Conservation (phyloP, 1,140 invertebrate genomes). For the Pteromalus puparum region DNA sequence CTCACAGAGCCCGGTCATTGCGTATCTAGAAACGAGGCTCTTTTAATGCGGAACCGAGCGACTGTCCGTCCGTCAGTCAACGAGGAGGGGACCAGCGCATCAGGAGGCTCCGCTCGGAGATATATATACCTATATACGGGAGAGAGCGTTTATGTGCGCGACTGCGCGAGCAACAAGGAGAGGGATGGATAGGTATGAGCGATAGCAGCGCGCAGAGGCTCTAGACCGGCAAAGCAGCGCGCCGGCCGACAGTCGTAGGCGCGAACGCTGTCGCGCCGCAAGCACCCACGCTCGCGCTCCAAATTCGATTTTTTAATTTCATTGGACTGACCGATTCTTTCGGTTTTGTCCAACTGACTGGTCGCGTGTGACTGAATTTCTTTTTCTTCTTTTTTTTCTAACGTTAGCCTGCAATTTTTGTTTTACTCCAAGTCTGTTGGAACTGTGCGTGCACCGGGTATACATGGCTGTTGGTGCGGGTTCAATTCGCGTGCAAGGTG, state of each 20-base stretch:
- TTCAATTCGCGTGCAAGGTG: background rate
- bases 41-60: slow-evolving; percentile 27
- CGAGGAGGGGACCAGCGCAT: slow-evolving; percentile 5
- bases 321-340: too few species aligned
- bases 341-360: too few species aligned
- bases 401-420: too few species aligned
- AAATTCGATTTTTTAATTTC: slow-evolving; percentile 25
- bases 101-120: background rate
- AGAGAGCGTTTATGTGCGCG: slow-evolving; percentile 45
- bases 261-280: slow-evolving; percentile 46
- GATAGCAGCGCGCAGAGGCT: slow-evolving; percentile 57
- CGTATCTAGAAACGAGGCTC: slow-evolving; percentile 10
- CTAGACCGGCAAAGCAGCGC: slow-evolving; percentile 56
- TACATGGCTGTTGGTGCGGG: too few species aligned
- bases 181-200: background rate
- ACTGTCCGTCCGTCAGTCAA: background rate
- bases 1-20: background rate
- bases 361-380: too few species aligned
- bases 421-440: background rate
- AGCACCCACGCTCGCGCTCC: slow-evolving; percentile 48
- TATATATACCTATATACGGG: background rate
- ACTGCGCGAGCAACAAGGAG: slow-evolving; percentile 58
- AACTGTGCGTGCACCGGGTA: background rate
- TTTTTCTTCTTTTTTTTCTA: too few species aligned
- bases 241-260: slow-evolving; percentile 61